Conservation (phyloP, 2,113 vertebrate species). For the Corydoras sp. region DNA sequence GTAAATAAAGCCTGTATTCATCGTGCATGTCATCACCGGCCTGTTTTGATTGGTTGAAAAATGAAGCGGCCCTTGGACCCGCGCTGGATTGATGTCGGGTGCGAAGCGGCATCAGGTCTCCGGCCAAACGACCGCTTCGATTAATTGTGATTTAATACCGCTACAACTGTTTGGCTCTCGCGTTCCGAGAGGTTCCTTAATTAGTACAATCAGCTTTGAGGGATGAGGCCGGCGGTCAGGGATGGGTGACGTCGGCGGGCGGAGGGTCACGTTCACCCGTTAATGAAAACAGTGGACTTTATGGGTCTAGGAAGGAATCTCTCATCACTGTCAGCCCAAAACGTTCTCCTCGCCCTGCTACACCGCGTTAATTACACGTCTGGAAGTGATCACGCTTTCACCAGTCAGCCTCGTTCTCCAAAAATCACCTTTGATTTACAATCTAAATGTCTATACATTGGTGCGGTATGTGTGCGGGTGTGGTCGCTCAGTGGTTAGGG, state of each 20-base stretch:
- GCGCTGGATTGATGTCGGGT: constrained; percentile 44
- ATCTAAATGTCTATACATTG: too few species aligned
- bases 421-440: too few species aligned
- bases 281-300: constrained; percentile 67
- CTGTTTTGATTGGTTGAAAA: constrained; percentile 37
- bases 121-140: constrained; percentile 54
- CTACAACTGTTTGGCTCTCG: constrained; percentile 43
- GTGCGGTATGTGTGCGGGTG: too few species aligned
- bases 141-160: constrained; percentile 60
- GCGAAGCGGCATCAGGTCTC: constrained; percentile 42
- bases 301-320: constrained; percentile 66
- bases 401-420: too few species aligned
- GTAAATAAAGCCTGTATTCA: constrained; percentile 5
- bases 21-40: constrained; percentile 11
- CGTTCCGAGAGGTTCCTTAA: constrained; percentile 49
- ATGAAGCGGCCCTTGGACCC: constrained; percentile 42
- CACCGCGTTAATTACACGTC: constrained; percentile 49
- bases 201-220: constrained; percentile 50
- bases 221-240: constrained; percentile 50
- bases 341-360: constrained; percentile 29
- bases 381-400: constrained; percentile 4
- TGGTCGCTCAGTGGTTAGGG: too few species aligned
- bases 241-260: constrained; percentile 39
- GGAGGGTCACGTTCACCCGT: constrained; percentile 53
- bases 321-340: constrained; percentile 47